Conservation (phyloP, 2,113 vertebrate species). For the Trichomycterus rosablanca region DNA sequence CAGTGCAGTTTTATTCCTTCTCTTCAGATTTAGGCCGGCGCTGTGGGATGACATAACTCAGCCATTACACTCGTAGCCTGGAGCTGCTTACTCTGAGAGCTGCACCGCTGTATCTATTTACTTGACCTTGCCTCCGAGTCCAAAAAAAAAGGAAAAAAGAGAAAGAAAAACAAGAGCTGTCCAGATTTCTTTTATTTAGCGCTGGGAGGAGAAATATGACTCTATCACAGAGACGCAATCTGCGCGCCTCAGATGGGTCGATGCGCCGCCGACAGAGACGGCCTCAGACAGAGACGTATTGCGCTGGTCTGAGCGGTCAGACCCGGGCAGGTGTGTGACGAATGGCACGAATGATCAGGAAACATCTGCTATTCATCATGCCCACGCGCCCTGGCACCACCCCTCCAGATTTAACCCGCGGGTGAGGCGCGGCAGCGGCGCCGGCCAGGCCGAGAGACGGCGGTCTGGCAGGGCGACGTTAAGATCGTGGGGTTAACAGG, state of each 20-base stretch:
- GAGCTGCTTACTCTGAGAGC: slow-evolving; percentile 21
- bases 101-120: slow-evolving; percentile 23
- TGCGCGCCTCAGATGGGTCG: slow-evolving; percentile 20
- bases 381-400: slow-evolving; percentile 14
- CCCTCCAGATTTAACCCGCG: slow-evolving; percentile 2
- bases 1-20: slow-evolving; percentile 2
- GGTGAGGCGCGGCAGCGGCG: neutral
- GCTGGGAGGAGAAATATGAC: slow-evolving; percentile 41
- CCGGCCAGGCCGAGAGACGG: slow-evolving; percentile 10
- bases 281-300: slow-evolving; percentile 44
- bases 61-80: slow-evolving; percentile 13
- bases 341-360: slow-evolving; percentile 39
- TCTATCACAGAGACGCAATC: slow-evolving; percentile 28
- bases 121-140: slow-evolving; percentile 36
- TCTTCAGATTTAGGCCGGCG: neutral
- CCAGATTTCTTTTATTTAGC: slow-evolving; percentile 45
- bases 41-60: slow-evolving; percentile 27
- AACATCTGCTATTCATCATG: slow-evolving; percentile 48
- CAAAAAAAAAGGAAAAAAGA: slow-evolving; percentile 10
- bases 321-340: slow-evolving; percentile 42
- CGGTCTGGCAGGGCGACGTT: neutral
- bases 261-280: slow-evolving; percentile 16
- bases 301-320: slow-evolving; percentile 14
- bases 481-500: slow-evolving; percentile 22
- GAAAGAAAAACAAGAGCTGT: slow-evolving; percentile 38